phyloP scores from a whole-genome alignment of 2,797 vertebrate genomes.

The Microchirus variegatus region DNA sequence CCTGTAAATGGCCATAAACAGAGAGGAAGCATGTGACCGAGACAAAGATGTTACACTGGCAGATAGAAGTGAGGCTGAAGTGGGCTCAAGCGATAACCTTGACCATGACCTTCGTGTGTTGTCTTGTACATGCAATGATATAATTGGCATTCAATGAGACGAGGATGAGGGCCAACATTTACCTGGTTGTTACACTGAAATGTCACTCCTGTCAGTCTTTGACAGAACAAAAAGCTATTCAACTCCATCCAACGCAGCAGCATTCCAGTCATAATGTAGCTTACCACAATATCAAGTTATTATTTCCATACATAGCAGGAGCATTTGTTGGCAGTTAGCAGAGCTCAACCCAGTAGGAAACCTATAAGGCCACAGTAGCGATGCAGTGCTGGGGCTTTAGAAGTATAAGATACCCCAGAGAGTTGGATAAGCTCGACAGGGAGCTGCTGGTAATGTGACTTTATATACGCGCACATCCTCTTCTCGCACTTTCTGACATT shows the following conservation, averaged over 20 bases:
- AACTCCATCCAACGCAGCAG: slow-evolving; percentile 12
- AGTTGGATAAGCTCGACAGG: slow-evolving; percentile 23
- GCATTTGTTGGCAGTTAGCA: slow-evolving; percentile 22
- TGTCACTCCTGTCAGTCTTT: no score
- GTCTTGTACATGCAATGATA: slow-evolving; percentile 36
- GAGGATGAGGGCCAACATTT: no score
- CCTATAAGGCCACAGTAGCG: slow-evolving; percentile 33
- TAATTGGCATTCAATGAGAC: slow-evolving; percentile 63
- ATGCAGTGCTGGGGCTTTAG: slow-evolving; percentile 26
- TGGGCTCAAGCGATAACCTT: slow-evolving; percentile 58
- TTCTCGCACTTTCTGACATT: slow-evolving; percentile 44
- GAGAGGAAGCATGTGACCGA: slow-evolving; percentile 16
- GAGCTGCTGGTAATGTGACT: slow-evolving; percentile 19
- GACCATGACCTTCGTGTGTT: slow-evolving; percentile 49
- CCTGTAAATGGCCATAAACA: no score
- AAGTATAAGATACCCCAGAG: slow-evolving; percentile 35
- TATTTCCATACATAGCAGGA: slow-evolving; percentile 28
- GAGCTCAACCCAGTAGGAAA: slow-evolving; percentile 37
- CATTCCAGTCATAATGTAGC: slow-evolving; percentile 27
- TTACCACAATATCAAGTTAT: slow-evolving; percentile 44
- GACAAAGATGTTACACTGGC: slow-evolving; percentile 27
- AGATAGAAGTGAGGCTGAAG: slow-evolving; percentile 40
- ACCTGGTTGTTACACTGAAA: no score
- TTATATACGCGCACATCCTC: slow-evolving; percentile 39
- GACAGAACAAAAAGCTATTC: not conserved